Evolutionary conservation across 2,113 vertebrate species (phyloP).

Genomic region (Nycticorax nycticorax): DNA sequence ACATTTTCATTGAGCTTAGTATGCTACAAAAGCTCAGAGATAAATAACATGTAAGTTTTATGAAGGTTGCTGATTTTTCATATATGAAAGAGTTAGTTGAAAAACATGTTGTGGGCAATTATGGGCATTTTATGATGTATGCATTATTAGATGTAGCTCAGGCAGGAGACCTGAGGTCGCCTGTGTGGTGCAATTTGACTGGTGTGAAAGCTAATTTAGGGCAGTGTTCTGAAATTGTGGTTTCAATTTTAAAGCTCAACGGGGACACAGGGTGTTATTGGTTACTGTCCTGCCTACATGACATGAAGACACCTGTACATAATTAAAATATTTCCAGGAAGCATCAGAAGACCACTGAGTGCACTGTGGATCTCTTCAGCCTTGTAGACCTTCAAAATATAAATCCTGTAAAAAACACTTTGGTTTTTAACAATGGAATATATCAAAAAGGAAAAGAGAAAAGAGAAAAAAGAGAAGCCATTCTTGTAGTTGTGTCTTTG

Average conservation of each 20-base stretch:
- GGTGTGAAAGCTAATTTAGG: constrained; percentile 34
- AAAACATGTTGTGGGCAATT: background rate
- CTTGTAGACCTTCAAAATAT: background rate
- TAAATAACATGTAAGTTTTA: background rate
- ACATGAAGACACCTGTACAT: background rate
- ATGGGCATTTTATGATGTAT: background rate
- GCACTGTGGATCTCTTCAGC: background rate
- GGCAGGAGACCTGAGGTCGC: background rate
- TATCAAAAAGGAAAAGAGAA: background rate
- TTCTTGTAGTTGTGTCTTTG: background rate
- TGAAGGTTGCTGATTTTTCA: background rate
- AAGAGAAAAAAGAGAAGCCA: background rate
- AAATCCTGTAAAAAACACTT: background rate
- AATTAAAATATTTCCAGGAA: constrained; percentile 37
- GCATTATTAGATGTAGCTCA: background rate
- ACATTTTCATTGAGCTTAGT: background rate
- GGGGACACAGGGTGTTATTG: background rate
- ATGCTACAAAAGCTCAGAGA: background rate
- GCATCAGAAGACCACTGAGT: background rate
- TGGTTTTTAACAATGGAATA: background rate
- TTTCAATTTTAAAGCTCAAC: constrained; percentile 38
- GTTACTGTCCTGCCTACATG: background rate
- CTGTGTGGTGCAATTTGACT: background rate
- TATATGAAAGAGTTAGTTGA: background rate
- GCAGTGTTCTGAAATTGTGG: background rate